Evolutionary conservation across 2,888 invertebrate species (phyloP), one percentile per base, ranked within the genome.

Genomic region (Biston betularia): DNA sequence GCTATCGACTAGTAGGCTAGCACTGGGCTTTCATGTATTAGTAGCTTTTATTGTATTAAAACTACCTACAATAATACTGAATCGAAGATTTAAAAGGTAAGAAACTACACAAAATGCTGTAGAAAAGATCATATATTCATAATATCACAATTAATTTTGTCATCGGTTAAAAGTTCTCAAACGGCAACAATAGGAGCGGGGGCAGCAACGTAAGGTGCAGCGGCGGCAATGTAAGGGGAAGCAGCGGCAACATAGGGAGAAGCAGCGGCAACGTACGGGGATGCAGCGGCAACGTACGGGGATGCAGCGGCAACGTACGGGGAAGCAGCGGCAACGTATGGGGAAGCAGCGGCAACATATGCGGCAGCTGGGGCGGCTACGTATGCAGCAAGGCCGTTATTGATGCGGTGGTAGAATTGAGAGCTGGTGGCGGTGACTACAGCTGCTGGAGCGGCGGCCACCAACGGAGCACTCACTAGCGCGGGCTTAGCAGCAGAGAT

Each of bases 361-460:
- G 81, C 79, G 12, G 80, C 83, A 1, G 88, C 89, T 6, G 91
- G 89, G 11, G 93, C 90, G 5, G 91, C 91, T 1, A 92, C 89
- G 80, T 90, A 93, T 0, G 86, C 89, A 52, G 89, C 93, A 0
- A 92, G 70, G 0, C 91, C 89, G 75, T 95, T 96, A 89, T 95
- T 95, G 82, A 95, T 95, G 74, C 96, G 94, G 63, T 96, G 95
- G 84, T 95, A 93, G 76, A 96, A 95, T 83, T 96, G 96, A 33
- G 95, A 95, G 86, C 96, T 96, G 78, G 94, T 94, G 5, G 96
- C 95, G 0, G 96, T 96, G 65, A 95, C 95, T 11, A 95, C 87
- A 0, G 95, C 92, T 0, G 92, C 90, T 0, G 93, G 91, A 0
- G 89, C 85, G 1, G 86, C 89, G 1, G 89, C 93, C 0, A 90